A percentile compares a stretch with the other conserved stretches of the same genome.
Evolutionary conservation across 2,888 invertebrate genomes (phyloP).

Genomic region (Acanthosepion esculentum): DNA sequence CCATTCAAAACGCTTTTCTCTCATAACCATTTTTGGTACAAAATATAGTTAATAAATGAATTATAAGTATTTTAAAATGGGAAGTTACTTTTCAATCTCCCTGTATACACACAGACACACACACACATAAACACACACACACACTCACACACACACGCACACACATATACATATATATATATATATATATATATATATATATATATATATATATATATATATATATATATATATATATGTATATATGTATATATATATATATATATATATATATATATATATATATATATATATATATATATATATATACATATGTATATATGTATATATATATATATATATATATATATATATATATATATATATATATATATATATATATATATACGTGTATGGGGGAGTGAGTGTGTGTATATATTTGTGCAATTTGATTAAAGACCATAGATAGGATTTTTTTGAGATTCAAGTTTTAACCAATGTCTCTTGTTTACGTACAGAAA

Average conservation of each 20-base stretch:
- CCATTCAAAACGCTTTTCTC: too few relatives aligned
- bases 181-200: constrained; percentile 41
- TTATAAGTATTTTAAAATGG: too few relatives aligned
- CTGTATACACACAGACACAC: background rate
- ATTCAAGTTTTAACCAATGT: too few relatives aligned
- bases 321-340: constrained; percentile 35
- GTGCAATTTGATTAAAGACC: too few relatives aligned
- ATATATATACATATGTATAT: background rate
- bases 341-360: constrained; percentile 37
- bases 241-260: background rate
- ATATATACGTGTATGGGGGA: background rate
- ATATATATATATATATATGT: background rate
- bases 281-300: constrained; percentile 40
- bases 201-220: constrained; percentile 38
- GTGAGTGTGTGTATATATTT: too few relatives aligned
- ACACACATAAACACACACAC: background rate
- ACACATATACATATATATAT: background rate
- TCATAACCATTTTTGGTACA: too few relatives aligned
- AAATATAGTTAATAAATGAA: too few relatives aligned
- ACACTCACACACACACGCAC: background rate
- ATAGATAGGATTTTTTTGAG: too few relatives aligned
- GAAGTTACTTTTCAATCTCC: too few relatives aligned
- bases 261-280: background rate
- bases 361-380: too few relatives aligned
- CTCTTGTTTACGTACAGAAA: too few relatives aligned